phyloP scores from a whole-genome alignment of 1,140 invertebrate genomes.

The Chironomus tepperi region DNA sequence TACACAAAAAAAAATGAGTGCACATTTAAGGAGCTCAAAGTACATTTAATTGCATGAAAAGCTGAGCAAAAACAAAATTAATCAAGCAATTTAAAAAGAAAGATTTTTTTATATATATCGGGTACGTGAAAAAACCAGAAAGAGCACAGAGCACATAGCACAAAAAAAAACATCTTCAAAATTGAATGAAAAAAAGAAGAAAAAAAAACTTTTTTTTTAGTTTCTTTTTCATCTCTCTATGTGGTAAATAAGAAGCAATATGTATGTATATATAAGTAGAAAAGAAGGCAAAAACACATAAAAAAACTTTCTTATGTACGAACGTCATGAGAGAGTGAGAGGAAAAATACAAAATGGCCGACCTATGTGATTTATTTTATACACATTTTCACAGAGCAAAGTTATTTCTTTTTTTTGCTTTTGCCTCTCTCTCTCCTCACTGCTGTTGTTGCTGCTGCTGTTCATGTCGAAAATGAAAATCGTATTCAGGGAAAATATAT shows the following conservation, averaged over 20 bases:
- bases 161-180: too few species aligned
- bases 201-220: neutral
- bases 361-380: conserved; percentile 23
- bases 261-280: neutral
- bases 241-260: neutral
- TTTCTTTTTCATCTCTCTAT: conserved; percentile 5
- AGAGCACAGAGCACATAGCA: too few species aligned
- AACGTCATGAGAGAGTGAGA: conserved; percentile 19
- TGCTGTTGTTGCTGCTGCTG: neutral
- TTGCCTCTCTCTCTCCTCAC: too few species aligned
- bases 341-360: conserved; percentile 23
- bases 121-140: too few species aligned
- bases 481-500: neutral
- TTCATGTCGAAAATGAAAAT: conserved; percentile 1
- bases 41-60: too few species aligned
- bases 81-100: too few species aligned
- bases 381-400: conserved; percentile 23
- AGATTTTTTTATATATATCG: too few species aligned
- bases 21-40: too few species aligned
- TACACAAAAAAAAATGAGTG: too few species aligned
- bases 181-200: neutral
- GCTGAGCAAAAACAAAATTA: too few species aligned
- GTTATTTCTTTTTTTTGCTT: neutral
- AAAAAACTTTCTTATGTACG: conserved; percentile 19
- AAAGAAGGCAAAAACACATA: neutral